Conservation (phyloP, 2,113 vertebrate species). For the Gopherus flavomarginatus region DNA sequence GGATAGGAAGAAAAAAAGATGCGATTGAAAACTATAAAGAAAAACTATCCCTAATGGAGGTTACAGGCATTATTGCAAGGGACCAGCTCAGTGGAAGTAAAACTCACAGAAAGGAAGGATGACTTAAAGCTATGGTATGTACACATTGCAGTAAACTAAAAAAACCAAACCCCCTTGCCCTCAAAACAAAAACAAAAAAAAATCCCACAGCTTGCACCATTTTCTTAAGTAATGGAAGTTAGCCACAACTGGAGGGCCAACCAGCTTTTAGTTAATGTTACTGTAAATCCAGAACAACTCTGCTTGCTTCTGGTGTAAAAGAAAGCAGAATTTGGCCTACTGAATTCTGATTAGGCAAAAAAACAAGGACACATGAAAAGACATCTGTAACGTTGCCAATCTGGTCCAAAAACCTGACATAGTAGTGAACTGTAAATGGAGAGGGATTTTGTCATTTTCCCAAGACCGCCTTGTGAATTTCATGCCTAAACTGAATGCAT, state of each 20-base stretch:
- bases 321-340: background rate
- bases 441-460: no score
- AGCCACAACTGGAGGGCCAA: conserved; percentile 6
- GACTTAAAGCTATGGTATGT: background rate
- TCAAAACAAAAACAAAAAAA: no score
- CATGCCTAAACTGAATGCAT: no score
- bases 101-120: background rate
- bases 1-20: background rate
- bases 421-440: no score
- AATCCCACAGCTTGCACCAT: background rate
- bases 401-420: background rate
- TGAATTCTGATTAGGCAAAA: background rate
- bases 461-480: no score
- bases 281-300: conserved; percentile 50
- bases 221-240: conserved; percentile 24
- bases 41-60: background rate
- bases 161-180: background rate
- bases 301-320: conserved; percentile 10
- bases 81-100: background rate
- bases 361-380: background rate
- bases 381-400: conserved; percentile 11
- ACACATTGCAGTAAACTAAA: background rate
- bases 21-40: background rate
- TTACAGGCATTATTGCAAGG: background rate
- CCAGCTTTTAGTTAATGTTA: conserved; percentile 11